Conservation (phyloP, 2,888 invertebrate genomes). For the Mellilla xanthometata region DNA sequence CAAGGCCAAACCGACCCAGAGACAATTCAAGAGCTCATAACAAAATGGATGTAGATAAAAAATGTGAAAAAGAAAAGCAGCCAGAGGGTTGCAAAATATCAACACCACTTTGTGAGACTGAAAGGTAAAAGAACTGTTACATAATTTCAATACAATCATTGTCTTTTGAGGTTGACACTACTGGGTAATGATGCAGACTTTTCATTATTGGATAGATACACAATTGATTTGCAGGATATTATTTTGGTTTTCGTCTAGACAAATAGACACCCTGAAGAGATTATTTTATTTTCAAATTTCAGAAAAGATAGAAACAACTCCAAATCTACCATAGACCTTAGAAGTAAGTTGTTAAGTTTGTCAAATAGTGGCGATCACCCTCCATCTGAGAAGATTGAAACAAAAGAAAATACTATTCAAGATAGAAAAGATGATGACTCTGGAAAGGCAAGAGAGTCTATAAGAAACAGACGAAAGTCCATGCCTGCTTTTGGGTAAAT, state of each 20-base stretch:
- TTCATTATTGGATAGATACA: too few relatives aligned
- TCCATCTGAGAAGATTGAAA: slow-evolving; percentile 26
- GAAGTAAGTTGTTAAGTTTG: slow-evolving; percentile 6
- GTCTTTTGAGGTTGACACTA: too few relatives aligned
- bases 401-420: slow-evolving; percentile 37
- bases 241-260: too few relatives aligned
- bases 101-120: background rate
- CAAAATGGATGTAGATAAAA: slow-evolving; percentile 18
- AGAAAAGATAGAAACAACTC: slow-evolving; percentile 1
- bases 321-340: background rate
- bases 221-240: too few relatives aligned
- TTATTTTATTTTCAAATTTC: background rate
- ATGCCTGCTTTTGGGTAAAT: slow-evolving; percentile 53
- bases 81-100: slow-evolving; percentile 7
- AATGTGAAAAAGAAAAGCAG: background rate
- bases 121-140: too few relatives aligned
- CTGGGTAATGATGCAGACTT: too few relatives aligned
- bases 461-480: slow-evolving; percentile 56
- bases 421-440: slow-evolving; percentile 10
- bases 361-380: slow-evolving; percentile 23
- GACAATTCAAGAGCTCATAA: too few relatives aligned
- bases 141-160: too few relatives aligned
- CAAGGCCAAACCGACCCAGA: too few relatives aligned
- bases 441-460: slow-evolving; percentile 25
- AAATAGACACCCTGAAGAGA: too few relatives aligned